Percentiles rank a stretch among this genome's conserved stretches.
Evolutionary conservation across 2,797 vertebrate genomes (phyloP).

Genomic region (Bradypodion pumilum): DNA sequence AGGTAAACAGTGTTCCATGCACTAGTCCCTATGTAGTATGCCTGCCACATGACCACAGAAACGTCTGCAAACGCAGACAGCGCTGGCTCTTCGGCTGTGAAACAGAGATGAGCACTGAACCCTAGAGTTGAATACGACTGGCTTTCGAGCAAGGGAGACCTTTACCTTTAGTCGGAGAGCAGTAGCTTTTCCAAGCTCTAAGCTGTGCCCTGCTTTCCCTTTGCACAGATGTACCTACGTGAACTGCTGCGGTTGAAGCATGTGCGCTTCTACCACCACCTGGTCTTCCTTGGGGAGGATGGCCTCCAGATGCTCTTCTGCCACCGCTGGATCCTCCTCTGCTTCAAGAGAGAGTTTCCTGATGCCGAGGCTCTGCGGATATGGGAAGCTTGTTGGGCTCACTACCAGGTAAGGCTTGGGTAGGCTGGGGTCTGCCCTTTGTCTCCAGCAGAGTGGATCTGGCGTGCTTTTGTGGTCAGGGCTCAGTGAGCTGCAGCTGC

Average conservation of each 20-base stretch:
- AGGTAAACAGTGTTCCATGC: no score
- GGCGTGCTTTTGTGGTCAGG: neutral
- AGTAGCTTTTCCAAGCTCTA: no score
- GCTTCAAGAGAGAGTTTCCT: slow-evolving; percentile 96
- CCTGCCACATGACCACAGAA: no score
- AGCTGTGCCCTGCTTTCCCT: neutral
- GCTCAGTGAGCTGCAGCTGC: neutral
- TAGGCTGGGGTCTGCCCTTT: neutral
- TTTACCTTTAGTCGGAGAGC: no score
- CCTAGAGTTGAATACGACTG: no score
- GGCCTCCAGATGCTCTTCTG: slow-evolving; percentile 98
- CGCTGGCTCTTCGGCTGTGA: no score
- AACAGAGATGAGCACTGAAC: no score
- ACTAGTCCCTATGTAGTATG: no score
- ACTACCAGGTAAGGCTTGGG: slow-evolving; percentile 88
- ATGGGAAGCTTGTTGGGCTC: slow-evolving; percentile 99
- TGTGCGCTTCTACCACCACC: slow-evolving; percentile 90
- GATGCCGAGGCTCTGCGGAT: slow-evolving; percentile 93
- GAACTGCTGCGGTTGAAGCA: slow-evolving; percentile 93
- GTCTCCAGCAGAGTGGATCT: no score
- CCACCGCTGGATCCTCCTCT: slow-evolving; percentile 97
- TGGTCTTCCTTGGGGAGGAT: slow-evolving; percentile 89
- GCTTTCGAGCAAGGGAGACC: no score
- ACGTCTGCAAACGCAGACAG: no score
- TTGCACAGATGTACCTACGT: slow-evolving; percentile 91